A percentile compares a stretch with the other conserved stretches of the same genome.
phyloP scores from a whole-genome alignment of 2,888 invertebrate genomes.

The Electrophaes corylata region DNA sequence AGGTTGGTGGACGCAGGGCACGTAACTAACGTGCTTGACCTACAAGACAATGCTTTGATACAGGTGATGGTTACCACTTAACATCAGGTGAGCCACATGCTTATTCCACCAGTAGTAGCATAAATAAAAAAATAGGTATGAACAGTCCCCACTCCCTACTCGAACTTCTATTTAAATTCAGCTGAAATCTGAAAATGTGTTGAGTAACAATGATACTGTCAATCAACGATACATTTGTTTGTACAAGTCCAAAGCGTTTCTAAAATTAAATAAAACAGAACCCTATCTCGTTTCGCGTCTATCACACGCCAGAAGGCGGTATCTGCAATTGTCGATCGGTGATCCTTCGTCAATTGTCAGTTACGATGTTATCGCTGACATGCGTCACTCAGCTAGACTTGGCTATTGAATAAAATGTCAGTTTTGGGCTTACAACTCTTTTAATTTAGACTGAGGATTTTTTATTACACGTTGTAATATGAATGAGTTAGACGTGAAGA shows the following conservation, averaged over 20 bases:
- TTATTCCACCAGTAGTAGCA: no score
- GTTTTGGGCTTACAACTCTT: constrained; percentile 51
- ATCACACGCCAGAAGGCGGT: constrained; percentile 48
- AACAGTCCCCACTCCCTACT: no score
- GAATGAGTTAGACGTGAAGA: constrained; percentile 31
- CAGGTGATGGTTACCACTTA: no score
- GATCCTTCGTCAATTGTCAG: constrained; percentile 76
- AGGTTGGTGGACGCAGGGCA: no score
- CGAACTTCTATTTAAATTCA: not conserved
- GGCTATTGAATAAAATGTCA: constrained; percentile 71
- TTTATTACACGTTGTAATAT: constrained; percentile 23
- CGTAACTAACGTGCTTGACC: no score
- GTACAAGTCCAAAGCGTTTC: constrained; percentile 22
- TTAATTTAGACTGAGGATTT: constrained; percentile 39
- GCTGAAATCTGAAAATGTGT: constrained; percentile 2
- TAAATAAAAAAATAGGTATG: no score
- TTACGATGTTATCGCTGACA: constrained; percentile 66
- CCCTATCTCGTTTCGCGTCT: constrained; percentile 49
- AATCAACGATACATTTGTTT: constrained; percentile 14
- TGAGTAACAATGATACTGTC: constrained; percentile 10
- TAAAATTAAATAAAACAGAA: constrained; percentile 41
- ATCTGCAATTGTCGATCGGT: constrained; percentile 60
- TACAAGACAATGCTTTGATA: no score
- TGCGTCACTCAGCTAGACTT: constrained; percentile 60
- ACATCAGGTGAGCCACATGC: no score